phyloP scores from a whole-genome alignment of 2,888 invertebrate genomes.

The Apeira syringaria region DNA sequence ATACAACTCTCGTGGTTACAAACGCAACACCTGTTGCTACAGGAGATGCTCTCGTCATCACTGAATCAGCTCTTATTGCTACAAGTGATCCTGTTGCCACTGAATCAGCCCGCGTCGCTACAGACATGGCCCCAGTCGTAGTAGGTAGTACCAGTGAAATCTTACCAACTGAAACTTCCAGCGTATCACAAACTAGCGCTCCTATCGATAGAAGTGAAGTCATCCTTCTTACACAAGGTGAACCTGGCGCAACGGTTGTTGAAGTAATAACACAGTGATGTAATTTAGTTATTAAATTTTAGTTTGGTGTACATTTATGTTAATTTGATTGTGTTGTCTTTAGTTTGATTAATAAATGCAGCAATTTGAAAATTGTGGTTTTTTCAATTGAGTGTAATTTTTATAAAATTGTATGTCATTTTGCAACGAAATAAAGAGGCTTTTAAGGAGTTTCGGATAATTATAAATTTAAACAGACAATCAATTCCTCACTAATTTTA shows the following conservation, averaged over 20 bases:
- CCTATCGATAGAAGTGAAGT: conserved; percentile 10
- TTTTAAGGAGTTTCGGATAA: too few species aligned
- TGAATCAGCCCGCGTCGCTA: conserved; percentile 1
- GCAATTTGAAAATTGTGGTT: conserved; percentile 20
- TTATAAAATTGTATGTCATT: too few species aligned
- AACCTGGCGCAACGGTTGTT: conserved; percentile 59
- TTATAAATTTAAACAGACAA: too few species aligned
- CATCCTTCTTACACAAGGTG: conserved; percentile 41
- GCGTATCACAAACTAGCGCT: conserved; percentile 8
- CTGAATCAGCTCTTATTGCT: conserved; percentile 2
- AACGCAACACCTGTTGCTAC: neutral
- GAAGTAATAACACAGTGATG: conserved; percentile 57
- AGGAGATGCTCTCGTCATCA: conserved; percentile 2
- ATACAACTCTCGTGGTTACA: too few species aligned
- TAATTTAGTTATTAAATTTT: conserved; percentile 19
- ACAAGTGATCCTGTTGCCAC: conserved; percentile 2
- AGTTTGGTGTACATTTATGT: conserved; percentile 28
- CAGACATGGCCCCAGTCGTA: neutral
- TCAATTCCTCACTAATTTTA: conserved; percentile 21
- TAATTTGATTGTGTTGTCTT: conserved; percentile 26
- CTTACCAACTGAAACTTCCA: conserved; percentile 19
- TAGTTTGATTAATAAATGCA: conserved; percentile 33
- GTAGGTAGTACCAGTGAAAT: neutral
- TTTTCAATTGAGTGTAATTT: too few species aligned
- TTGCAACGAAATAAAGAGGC: too few species aligned